Base-by-base conservation (phyloP, 2,113 vertebrate genomes). In the Epinephelus cyanopodus region DNA sequence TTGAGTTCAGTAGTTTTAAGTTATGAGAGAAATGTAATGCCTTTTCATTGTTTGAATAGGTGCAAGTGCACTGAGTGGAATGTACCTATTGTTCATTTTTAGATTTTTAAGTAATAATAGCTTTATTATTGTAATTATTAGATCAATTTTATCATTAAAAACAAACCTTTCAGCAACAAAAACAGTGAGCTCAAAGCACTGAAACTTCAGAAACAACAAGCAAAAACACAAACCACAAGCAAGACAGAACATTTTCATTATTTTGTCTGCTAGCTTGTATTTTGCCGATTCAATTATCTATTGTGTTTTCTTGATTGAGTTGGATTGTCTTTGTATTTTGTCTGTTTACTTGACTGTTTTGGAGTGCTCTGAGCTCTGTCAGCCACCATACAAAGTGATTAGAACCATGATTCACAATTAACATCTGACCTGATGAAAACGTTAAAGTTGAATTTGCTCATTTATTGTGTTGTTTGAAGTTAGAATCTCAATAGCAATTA, bases 1-100 rank as follows among this genome's bases (percentile, higher is more conserved):
- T 83, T 77, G 3, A 62, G 17, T 62, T 68, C 1, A 52, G 39
- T 39, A 45, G 54, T 61, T 45, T 73, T 56, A 68, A 71, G 53
- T 1, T 37, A 37, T 21, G 17, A 42, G 58, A 56, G 3, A 56
- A 50, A 69, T 29, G 0, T n/a, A 50, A 33, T 60, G 23, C 65
- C 15, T 21, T 79, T 54, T 47, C 2, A 57, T 25, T 33, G 15
- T 60, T 62, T 78, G 6, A 1, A 53, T 5, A 39, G 45, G n/a
- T 72, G 29, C 68, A 81, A 23, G 29, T 39, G 23, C 21, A 64
- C 29, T 37, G 25, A 19, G 21, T 48, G n/a, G 27, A 14, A 14
- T 61, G 6, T 42, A 37, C 0, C 11, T 54, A 13, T 52, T 71
- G 54, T 74, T 58, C 0, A 21, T 33, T n/a, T 58, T 57, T 18